Evolutionary conservation across 2,113 vertebrate species (phyloP).

Genomic region (Zootoca vivipara): DNA sequence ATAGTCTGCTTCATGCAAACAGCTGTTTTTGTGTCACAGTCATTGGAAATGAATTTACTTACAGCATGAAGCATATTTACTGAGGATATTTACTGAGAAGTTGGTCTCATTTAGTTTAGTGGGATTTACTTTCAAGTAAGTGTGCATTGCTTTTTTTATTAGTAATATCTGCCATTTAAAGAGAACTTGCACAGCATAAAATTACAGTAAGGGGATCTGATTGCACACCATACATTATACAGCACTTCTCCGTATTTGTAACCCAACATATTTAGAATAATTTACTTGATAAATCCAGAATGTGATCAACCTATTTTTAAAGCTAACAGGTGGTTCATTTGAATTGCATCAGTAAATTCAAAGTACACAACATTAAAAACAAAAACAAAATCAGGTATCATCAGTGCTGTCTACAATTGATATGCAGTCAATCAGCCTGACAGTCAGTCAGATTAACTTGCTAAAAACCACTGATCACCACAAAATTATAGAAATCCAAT

Average conservation of each 20-base stretch:
- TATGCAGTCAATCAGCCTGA: neutral
- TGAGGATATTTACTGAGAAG: neutral
- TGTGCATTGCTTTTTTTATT: neutral
- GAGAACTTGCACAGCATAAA: neutral
- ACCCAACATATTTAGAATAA: neutral
- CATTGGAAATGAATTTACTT: neutral
- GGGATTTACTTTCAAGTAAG: too few relatives aligned
- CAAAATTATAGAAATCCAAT: too few relatives aligned
- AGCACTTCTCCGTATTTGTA: conserved; percentile 35
- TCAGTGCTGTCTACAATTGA: neutral
- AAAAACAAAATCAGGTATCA: neutral
- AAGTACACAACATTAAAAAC: neutral
- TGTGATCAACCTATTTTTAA: neutral
- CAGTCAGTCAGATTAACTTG: too few relatives aligned
- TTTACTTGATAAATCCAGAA: conserved; percentile 29
- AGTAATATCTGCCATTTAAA: neutral
- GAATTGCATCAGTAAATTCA: neutral
- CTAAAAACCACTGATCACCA: too few relatives aligned
- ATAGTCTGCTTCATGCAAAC: neutral
- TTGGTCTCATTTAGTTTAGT: neutral
- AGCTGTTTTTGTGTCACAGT: neutral
- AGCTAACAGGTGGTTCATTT: conserved; percentile 13
- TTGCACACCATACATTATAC: neutral
- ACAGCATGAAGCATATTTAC: too few relatives aligned
- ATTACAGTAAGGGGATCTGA: conserved; percentile 34